Evolutionary conservation across 2,797 vertebrate genomes (phyloP), one percentile per base, ranked within the genome.

Genomic region (Poeciliopsis presidionis): DNA sequence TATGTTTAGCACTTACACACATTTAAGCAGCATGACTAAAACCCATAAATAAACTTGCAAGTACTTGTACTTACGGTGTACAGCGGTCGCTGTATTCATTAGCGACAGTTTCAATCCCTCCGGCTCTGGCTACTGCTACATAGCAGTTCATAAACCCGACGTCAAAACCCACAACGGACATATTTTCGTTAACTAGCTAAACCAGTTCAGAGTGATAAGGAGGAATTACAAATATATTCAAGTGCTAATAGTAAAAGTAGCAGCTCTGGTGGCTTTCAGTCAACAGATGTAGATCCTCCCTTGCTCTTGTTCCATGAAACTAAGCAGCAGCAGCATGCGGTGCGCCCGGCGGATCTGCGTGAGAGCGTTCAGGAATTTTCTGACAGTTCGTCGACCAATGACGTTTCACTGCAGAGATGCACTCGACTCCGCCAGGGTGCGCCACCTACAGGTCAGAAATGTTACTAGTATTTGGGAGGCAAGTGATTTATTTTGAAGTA

Each of bases 81-180:
- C 95, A 94, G 82, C 98, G 96, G 86, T 99, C 98, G 95, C 98
- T 99, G 93, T 98, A 99, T 84, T 98, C 97, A 73, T 98, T 98
- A 25, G 97, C 97, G 84, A 97, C 91, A 0, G 97, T 97, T 92
- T 99, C 97, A 83, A 99, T 99, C 74, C 98, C 98, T 79, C 98
- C 98, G 82, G 97, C 97, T 86, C 97, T 95, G 61, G 98, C 98
- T 90, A 99, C 98, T 2, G 98, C 98, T 87, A 99, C 97, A 86
- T 99, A 99, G 93, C 98, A 99, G 96, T 94, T 98, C 95, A 98
- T 92, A 88, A 96, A 99, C 6, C 98, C 98, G 86, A 99, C 91
- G 85, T 99, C 98, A 93, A 99, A 97, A 51, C 98, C 98, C 82
- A 99, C 96, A 78, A 99, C 97, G 76, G 97, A 97, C 96, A 97